Base-by-base conservation (phyloP, 2,797 vertebrate species). In the Pangasius djambal region DNA sequence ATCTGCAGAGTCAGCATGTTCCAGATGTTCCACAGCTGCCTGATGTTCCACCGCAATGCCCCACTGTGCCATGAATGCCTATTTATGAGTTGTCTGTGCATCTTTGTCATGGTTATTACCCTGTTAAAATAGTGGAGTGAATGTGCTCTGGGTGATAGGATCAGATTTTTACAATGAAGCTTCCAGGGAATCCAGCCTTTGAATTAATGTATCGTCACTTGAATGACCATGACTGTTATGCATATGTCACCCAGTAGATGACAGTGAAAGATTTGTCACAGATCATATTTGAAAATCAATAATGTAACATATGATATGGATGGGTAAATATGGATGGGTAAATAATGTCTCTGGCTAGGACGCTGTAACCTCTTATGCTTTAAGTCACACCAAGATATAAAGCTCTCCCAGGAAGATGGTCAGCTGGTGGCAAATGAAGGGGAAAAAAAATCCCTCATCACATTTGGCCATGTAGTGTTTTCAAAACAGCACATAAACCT, bases 11-110 rank as follows among this genome's bases (percentile, higher is more conserved):
- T 89, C 91, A 90, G 89, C 86, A 86, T 77, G 85, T 88, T 89
- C 87, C 89, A 92, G 89, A 92, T 91, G 91, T 90, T 91, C 78
- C 87, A 83, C 91, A 89, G 85, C 87, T 91, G 91, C 88, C 83
- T 89, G 82, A 87, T 87, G 74, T 87, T 65, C 59, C 72, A 79
- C 86, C 5, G 78, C 72, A 78, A 87, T 87, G 77, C 82, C 88
- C 86, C 83, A 84, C 69, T 13, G 83, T 83, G 67, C 88, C 72
- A 1, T 65, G 81, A 87, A 89, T 83, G 70, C 57, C 48, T 78
- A 63, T 90, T 92, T 89, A 88, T 25, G 59, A 69, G 87, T 89
- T 88, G 75, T 25, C 86, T 86, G 74, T 37, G 78, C 63, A 67
- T 79, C 87, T 87, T 59, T 74, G 74, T n/a, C 75, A 28, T 89